Conservation (phyloP, 2,113 vertebrate species). For the Syngnathus typhle region DNA sequence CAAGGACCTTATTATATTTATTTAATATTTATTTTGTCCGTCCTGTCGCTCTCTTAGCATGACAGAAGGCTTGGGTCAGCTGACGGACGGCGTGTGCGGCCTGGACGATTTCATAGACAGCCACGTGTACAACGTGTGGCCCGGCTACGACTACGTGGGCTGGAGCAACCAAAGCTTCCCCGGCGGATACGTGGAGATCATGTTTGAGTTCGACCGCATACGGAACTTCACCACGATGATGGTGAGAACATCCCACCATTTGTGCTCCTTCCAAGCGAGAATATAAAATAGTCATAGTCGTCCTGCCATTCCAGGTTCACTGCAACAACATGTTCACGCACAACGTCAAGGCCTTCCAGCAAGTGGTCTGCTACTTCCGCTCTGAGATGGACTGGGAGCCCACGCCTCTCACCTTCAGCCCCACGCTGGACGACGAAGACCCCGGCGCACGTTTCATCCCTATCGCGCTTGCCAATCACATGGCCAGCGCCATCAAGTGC, state of each 20-base stretch:
- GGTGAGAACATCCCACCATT: conserved; percentile 58
- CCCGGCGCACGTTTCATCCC: conserved; percentile 90
- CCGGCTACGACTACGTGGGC: conserved; percentile 93
- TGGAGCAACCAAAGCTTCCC: conserved; percentile 88
- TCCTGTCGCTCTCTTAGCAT: conserved; percentile 72
- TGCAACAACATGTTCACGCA: conserved; percentile 94
- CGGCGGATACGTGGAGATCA: conserved; percentile 85
- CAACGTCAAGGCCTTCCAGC: conserved; percentile 86
- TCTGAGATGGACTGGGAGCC: conserved; percentile 89
- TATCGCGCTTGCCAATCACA: conserved; percentile 85
- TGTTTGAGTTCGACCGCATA: conserved; percentile 92
- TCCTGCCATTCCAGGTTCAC: conserved; percentile 76
- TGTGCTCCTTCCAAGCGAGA: too few relatives aligned
- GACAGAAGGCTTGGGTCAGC: conserved; percentile 91
- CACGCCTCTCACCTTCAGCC: conserved; percentile 72
- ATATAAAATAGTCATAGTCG: not conserved
- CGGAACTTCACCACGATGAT: conserved; percentile 98
- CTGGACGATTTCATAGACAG: conserved; percentile 89
- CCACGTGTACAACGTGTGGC: conserved; percentile 88
- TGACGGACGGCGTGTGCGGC: conserved; percentile 90
- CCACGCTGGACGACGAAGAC: conserved; percentile 82
- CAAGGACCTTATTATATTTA: not conserved
- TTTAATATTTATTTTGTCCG: not conserved
- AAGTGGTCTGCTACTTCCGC: conserved; percentile 89
- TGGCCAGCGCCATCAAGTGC: conserved; percentile 95